Conservation (phyloP, 2,113 vertebrate genomes). For the Festucalex cinctus region DNA sequence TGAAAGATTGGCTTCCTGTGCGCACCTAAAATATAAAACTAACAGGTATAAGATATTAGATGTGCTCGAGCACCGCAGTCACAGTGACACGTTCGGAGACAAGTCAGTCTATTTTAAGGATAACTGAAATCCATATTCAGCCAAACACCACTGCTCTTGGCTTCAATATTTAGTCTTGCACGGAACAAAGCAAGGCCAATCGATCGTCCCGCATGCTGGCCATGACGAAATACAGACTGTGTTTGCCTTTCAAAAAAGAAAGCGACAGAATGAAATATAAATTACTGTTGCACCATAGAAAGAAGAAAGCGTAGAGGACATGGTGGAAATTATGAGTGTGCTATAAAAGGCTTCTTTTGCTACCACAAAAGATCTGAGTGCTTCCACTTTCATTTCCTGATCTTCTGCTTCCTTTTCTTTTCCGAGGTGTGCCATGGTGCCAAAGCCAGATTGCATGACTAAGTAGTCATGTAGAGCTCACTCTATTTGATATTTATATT, state of each 20-base stretch:
- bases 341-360: constrained; percentile 55
- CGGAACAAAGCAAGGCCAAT: constrained; percentile 67
- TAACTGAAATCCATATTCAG: constrained; percentile 63
- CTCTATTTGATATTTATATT: constrained; percentile 77
- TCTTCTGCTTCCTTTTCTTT: constrained; percentile 53
- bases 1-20: too few relatives aligned
- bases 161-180: constrained; percentile 62
- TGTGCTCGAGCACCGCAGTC: constrained; percentile 16
- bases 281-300: constrained; percentile 52
- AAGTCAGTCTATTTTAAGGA: constrained; percentile 48
- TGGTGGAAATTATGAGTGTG: constrained; percentile 52
- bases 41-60: constrained; percentile 2
- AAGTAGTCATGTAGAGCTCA: constrained; percentile 69
- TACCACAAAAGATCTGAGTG: constrained; percentile 67
- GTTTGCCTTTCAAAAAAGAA: constrained; percentile 23
- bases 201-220: constrained; percentile 57
- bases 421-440: constrained; percentile 36
- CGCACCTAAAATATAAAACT: neutral
- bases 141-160: constrained; percentile 55
- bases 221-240: constrained; percentile 46
- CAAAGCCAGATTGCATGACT: constrained; percentile 71
- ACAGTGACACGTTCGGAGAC: constrained; percentile 18
- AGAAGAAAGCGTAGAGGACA: constrained; percentile 45
- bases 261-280: constrained; percentile 55
- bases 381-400: constrained; percentile 66